phyloP scores from a whole-genome alignment of 1,140 invertebrate genomes.

The Zaprionus vittiger region DNA sequence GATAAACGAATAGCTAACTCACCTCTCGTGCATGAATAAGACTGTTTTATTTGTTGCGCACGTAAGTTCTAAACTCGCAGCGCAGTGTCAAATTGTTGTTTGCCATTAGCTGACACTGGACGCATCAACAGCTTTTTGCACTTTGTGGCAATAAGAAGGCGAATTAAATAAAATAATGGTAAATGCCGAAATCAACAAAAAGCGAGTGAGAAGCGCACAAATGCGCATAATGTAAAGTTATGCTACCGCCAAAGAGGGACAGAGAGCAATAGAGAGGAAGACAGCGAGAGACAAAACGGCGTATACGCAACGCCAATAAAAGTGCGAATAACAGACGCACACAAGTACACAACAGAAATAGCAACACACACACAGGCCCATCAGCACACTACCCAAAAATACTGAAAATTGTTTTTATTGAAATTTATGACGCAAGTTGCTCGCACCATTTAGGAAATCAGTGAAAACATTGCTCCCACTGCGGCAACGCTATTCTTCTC shows the following conservation, averaged over 20 bases:
- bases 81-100: not conserved
- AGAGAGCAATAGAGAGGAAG: not conserved
- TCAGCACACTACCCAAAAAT: slow-evolving; percentile 38
- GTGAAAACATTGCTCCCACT: slow-evolving; percentile 26
- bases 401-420: slow-evolving; percentile 70
- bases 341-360: slow-evolving; percentile 6
- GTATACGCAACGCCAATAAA: slow-evolving; percentile 66
- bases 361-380: slow-evolving; percentile 11
- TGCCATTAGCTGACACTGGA: slow-evolving; percentile 36
- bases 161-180: slow-evolving; percentile 46
- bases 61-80: not conserved
- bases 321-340: slow-evolving; percentile 34
- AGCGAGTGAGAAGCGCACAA: slow-evolving; percentile 9
- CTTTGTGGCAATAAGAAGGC: slow-evolving; percentile 39
- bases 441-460: slow-evolving; percentile 39
- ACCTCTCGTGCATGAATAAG: not conserved
- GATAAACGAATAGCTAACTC: too few species aligned
- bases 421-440: slow-evolving; percentile 71
- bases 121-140: slow-evolving; percentile 45
- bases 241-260: slow-evolving; percentile 30
- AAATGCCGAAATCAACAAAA: slow-evolving; percentile 17
- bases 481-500: not conserved
- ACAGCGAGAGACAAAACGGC: slow-evolving; percentile 14
- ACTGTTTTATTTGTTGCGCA: not conserved
- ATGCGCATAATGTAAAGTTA: slow-evolving; percentile 56